phyloP scores from a whole-genome alignment of 2,888 invertebrate genomes.

The Acronicta alni region DNA sequence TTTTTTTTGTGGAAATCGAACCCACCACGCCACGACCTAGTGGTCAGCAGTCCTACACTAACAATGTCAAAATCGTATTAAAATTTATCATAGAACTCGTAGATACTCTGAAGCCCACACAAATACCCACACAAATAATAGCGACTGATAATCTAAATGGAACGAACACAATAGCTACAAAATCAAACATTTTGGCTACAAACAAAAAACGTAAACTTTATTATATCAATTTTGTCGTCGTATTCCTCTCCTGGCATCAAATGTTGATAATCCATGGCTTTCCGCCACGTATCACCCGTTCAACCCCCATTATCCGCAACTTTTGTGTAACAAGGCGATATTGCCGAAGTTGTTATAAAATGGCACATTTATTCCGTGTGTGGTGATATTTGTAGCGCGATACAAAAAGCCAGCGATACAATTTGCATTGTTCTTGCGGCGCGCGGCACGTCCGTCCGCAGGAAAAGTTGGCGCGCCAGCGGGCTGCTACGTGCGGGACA shows the following conservation, averaged over 20 bases:
- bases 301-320: conserved; percentile 13
- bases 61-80: too few relatives aligned
- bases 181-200: too few relatives aligned
- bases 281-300: neutral
- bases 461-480: conserved; percentile 17
- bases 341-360: conserved; percentile 35
- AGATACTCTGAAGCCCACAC: too few relatives aligned
- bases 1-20: too few relatives aligned
- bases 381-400: conserved; percentile 37
- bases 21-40: too few relatives aligned
- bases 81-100: too few relatives aligned
- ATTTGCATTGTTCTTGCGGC: conserved; percentile 42
- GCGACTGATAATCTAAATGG: too few relatives aligned
- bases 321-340: conserved; percentile 25
- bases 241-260: neutral
- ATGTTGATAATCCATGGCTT: neutral
- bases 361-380: conserved; percentile 38
- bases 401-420: conserved; percentile 40
- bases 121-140: too few relatives aligned
- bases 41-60: too few relatives aligned
- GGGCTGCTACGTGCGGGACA: conserved; percentile 1
- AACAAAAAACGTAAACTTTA: too few relatives aligned
- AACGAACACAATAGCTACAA: too few relatives aligned
- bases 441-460: conserved; percentile 20
- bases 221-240: neutral